These are phyloP conservation scores for Tauraco hartlaubi DNA, from an alignment of 2,797 vertebrate species.

Conservation along the genomic window DNA sequence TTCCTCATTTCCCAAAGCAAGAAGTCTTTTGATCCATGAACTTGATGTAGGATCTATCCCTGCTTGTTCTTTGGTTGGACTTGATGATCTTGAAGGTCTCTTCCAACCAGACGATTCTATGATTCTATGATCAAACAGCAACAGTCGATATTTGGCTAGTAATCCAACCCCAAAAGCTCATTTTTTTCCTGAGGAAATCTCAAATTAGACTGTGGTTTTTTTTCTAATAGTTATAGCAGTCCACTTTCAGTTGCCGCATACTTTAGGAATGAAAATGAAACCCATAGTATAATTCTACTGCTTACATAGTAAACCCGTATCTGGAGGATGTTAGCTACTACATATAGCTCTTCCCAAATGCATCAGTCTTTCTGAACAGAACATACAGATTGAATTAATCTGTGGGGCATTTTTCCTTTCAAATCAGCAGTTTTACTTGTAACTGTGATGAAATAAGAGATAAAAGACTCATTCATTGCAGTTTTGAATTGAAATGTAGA, in stretches of 20 bases:
- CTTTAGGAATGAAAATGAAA: neutral
- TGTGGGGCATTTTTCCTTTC: neutral
- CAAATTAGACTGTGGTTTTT: neutral
- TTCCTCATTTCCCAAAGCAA: neutral
- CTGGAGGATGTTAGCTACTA: neutral
- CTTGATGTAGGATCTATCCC: neutral
- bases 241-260: neutral
- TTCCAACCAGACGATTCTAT: too few relatives aligned
- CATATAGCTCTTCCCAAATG: neutral
- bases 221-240: neutral
- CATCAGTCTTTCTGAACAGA: neutral
- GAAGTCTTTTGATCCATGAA: neutral
- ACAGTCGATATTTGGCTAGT: too few relatives aligned
- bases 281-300: accelerated
- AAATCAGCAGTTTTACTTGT: neutral
- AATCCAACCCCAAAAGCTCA: neutral
- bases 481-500: neutral
- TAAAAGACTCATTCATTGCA: neutral
- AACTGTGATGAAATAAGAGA: neutral
- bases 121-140: too few relatives aligned
- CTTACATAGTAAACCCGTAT: neutral
- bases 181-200: neutral
- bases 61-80: neutral
- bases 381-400: neutral
- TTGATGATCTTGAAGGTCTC: too few relatives aligned